These are phyloP conservation scores for Danio jaintianensis DNA, from an alignment of 2,797 vertebrate species.

Conservation along the genomic window DNA sequence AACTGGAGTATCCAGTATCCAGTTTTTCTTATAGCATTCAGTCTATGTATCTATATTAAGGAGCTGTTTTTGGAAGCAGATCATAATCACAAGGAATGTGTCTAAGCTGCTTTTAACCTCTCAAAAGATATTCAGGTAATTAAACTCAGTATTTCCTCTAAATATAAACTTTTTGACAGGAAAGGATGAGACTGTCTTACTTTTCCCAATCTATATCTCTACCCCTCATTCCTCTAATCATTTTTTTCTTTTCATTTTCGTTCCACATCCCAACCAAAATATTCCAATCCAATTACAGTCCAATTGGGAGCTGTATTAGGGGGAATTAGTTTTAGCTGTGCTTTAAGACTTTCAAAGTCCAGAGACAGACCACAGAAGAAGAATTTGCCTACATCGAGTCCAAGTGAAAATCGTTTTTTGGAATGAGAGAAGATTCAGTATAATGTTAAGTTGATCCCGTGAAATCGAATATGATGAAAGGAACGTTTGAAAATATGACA, in stretches of 20 bases:
- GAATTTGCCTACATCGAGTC: constrained; percentile 2
- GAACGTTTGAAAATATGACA: neutral
- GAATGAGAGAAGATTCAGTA: neutral
- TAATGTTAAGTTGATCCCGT: neutral
- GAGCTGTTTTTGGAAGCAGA: constrained; percentile 1
- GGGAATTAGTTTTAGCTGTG: constrained; percentile 17
- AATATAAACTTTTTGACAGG: constrained; percentile 7
- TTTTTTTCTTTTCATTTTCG: constrained; percentile 21
- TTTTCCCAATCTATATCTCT: constrained; percentile 28
- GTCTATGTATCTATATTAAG: neutral
- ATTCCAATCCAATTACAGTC: constrained; percentile 50
- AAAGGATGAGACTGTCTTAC: constrained; percentile 7
- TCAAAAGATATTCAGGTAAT: constrained; percentile 1
- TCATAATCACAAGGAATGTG: neutral
- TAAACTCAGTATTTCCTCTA: constrained; percentile 12
- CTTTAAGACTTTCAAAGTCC: constrained; percentile 2
- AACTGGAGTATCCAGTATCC: neutral
- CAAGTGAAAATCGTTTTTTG: neutral
- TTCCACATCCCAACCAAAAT: constrained; percentile 15
- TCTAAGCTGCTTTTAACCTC: neutral
- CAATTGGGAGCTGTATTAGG: constrained; percentile 22
- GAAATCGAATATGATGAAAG: neutral
- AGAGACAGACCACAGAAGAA: constrained; percentile 15
- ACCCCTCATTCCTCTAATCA: constrained; percentile 12
- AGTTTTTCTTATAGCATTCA: neutral